Base-by-base conservation (phyloP, 1,140 invertebrate genomes). In the Scaptodrosophila lebanonensis region DNA sequence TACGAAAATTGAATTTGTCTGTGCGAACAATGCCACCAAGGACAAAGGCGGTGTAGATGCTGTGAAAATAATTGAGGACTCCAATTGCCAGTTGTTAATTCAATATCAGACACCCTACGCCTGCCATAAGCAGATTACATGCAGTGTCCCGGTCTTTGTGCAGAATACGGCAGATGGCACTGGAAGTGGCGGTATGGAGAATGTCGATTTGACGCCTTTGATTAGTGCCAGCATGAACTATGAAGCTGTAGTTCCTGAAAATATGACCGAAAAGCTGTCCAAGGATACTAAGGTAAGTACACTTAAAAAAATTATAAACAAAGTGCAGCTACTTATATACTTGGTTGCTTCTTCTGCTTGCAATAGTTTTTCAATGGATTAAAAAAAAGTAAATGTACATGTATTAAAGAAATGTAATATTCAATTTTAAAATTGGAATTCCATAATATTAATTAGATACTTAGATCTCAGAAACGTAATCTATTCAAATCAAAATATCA, bases 1-100 rank as follows among this genome's bases (percentile, higher is more conserved):
- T 15, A 90, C 89, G 25, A 71, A 87, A 79, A 90, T 90, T 56
- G 85, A 84, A 63, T 90, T 90, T 67, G 72, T 86, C 43, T 90
- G 89, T 52, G 63, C 83, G 16, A 87, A 89, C 68, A 83, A 70
- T 54, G 77, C 66, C 1, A 56, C 44, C 52, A 73, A 54, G 61
- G 83, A 71, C 65, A 73, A 79, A 71, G 65, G 22, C 2, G 48
- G 11, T 9, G 27, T n/a, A 44, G 60, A 64, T 61, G 53, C 56
- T 49, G 56, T 88, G 29, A 56, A 86, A 57, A 82, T 89, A 51
- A 86, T 88, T 68, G 86, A 89, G 75, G 76, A 86, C 60, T 69
- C 86, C 45, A 54, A 84, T 75, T 90, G 89, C 56, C 83, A 83
- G 59, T 58, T 89, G 35, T 82, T 88, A 43, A 88, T 90, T 66